Evolutionary conservation across 2,888 invertebrate species (phyloP).

Genomic region (Polydrusus pterygomalis): DNA sequence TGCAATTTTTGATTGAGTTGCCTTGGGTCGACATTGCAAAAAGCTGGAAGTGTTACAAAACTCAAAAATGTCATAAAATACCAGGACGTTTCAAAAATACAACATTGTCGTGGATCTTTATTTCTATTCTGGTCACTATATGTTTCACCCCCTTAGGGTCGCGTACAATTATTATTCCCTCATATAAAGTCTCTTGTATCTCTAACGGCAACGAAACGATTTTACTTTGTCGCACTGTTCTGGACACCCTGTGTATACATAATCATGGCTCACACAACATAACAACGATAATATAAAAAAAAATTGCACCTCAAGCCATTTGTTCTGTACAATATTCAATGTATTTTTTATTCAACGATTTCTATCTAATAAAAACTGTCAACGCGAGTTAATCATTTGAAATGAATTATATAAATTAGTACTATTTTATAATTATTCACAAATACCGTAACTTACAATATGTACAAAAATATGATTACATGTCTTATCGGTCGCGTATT

Average conservation of each 20-base stretch:
- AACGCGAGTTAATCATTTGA: constrained; percentile 73
- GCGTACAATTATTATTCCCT: too few relatives aligned
- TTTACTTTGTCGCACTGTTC: too few relatives aligned
- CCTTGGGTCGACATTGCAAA: too few relatives aligned
- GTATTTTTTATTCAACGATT: constrained; percentile 65
- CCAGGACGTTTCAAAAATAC: too few relatives aligned
- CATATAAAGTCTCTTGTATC: too few relatives aligned
- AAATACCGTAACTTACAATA: constrained; percentile 74
- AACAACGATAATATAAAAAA: constrained; percentile 63
- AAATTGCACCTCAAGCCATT: constrained; percentile 72
- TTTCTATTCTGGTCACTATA: too few relatives aligned
- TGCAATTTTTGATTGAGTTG: too few relatives aligned
- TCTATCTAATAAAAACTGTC: constrained; percentile 72
- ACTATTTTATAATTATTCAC: constrained; percentile 72
- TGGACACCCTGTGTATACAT: background rate
- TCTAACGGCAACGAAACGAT: too few relatives aligned
- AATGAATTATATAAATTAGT: constrained; percentile 73
- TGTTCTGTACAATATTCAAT: constrained; percentile 71
- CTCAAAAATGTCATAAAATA: too few relatives aligned
- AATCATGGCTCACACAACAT: constrained; percentile 67
- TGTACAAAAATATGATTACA: constrained; percentile 76
- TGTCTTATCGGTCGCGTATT: constrained; percentile 65
- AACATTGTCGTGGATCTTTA: too few relatives aligned
- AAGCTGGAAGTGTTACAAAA: too few relatives aligned
- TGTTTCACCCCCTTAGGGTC: too few relatives aligned